Conservation (phyloP, 1,140 invertebrate genomes). For the Babylonia areolata region DNA sequence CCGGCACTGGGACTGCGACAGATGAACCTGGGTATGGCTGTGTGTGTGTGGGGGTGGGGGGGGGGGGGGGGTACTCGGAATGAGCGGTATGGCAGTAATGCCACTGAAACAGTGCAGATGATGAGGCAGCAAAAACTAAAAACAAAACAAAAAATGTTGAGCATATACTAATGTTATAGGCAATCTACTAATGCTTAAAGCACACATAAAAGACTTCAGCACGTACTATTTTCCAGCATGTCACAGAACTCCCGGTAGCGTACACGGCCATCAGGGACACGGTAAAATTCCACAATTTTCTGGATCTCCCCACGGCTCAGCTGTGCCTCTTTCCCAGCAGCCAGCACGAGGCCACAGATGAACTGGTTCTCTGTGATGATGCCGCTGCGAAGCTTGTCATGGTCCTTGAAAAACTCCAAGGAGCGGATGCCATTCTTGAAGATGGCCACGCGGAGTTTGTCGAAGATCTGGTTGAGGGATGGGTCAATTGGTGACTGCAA, state of each 20-base stretch:
- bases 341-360: slow-evolving; percentile 70
- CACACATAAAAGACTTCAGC: neutral
- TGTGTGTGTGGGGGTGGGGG: too few relatives aligned
- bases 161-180: too few relatives aligned
- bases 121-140: too few relatives aligned
- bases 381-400: slow-evolving; percentile 74
- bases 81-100: too few relatives aligned
- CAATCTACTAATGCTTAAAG: neutral
- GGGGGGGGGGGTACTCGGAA: too few relatives aligned
- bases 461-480: slow-evolving; percentile 72
- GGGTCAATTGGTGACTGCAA: slow-evolving; percentile 64
- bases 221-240: slow-evolving; percentile 75
- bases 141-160: neutral
- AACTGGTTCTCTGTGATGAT: slow-evolving; percentile 76
- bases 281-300: slow-evolving; percentile 73
- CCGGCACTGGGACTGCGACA: too few relatives aligned
- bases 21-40: too few relatives aligned
- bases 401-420: slow-evolving; percentile 76
- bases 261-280: slow-evolving; percentile 70
- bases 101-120: too few relatives aligned
- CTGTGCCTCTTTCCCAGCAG: slow-evolving; percentile 74
- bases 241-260: slow-evolving; percentile 75
- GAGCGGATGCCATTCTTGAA: slow-evolving; percentile 74
- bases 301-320: slow-evolving; percentile 71
- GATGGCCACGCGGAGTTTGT: slow-evolving; percentile 73